A percentile compares a stretch with the other conserved stretches of the same genome.
phyloP scores from a whole-genome alignment of 2,888 invertebrate genomes.

The Thalpophila matura region DNA sequence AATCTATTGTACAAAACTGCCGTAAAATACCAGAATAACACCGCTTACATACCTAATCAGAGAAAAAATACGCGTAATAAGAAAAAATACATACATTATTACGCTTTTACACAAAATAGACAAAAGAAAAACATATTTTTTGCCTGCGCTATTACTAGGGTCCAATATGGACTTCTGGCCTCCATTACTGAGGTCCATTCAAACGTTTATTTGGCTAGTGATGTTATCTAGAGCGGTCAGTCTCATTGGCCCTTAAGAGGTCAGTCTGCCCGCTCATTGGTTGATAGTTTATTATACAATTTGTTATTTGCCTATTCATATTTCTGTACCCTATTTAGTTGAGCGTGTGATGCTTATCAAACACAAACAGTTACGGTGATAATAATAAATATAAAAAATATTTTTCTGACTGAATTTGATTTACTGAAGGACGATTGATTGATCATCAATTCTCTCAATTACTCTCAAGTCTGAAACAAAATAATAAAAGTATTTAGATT shows the following conservation, averaged over 20 bases:
- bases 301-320: conserved; percentile 50
- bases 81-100: conserved; percentile 11
- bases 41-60: not conserved
- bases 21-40: not conserved
- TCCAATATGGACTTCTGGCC: conserved; percentile 11
- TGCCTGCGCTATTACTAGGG: conserved; percentile 12
- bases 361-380: too few relatives aligned
- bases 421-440: too few relatives aligned
- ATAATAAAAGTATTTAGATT: too few relatives aligned
- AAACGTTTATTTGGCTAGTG: conserved; percentile 43
- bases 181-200: conserved; percentile 32
- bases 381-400: too few relatives aligned
- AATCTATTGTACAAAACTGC: not conserved
- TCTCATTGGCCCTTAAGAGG: conserved; percentile 33
- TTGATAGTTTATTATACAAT: conserved; percentile 33
- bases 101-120: not conserved
- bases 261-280: conserved; percentile 45
- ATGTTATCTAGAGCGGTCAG: conserved; percentile 48
- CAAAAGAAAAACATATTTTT: conserved; percentile 28
- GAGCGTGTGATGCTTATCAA: not conserved
- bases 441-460: too few relatives aligned
- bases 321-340: conserved; percentile 4
- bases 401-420: too few relatives aligned
- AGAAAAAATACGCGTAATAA: conserved; percentile 10
- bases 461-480: too few relatives aligned